Evolutionary conservation across 2,888 invertebrate species (phyloP), one percentile per base, ranked within the genome.

Genomic region (Plebejus argus): DNA sequence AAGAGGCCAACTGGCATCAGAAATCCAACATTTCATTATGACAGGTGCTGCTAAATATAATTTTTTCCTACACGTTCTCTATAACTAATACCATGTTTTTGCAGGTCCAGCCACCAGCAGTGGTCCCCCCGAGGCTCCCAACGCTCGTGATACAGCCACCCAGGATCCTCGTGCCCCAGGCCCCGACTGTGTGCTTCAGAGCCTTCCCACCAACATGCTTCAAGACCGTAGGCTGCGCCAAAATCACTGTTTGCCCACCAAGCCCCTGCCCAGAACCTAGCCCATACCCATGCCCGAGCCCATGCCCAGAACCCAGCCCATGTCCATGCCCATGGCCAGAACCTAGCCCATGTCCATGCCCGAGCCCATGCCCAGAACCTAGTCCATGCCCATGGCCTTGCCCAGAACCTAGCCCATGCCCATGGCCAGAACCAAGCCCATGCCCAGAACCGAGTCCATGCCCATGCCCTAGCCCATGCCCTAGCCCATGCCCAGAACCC

Each of bases 101-200:
- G 5, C 86, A 92, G 92, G 84, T 92, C 2, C 88, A 88, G 81
- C 91, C 90, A 4, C 79, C 82, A 4, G 82, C 82, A 53, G 84
- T 92, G 0, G 84, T 83, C 28, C 87, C 89, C 0, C 89, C 90
- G 0, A 77, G 79, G 0, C 91, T 90, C 0, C 82, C 80, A 0
- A 28, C 85, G 0, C 83, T 92, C 1, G 78, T 90, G 5, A 84
- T 92, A 7, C 83, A 80, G 2, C 91, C 92, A 0, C 88, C 91
- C 1, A 88, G 82, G 83, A 89, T 92, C 79, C 56, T 84, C 8
- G 87, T 92, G 0, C 89, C 90, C 0, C 84, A 86, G 0, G 86
- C 91, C 0, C 92, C 92, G 0, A 87, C 86, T 53, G 86, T 92
- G 78, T 85, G 85, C 82, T 92, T 91, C 88, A 84, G 83, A 33